These are phyloP conservation scores for Aporrectodea caliginosa DNA, from an alignment of 1,140 invertebrate species.

Conservation along the genomic window DNA sequence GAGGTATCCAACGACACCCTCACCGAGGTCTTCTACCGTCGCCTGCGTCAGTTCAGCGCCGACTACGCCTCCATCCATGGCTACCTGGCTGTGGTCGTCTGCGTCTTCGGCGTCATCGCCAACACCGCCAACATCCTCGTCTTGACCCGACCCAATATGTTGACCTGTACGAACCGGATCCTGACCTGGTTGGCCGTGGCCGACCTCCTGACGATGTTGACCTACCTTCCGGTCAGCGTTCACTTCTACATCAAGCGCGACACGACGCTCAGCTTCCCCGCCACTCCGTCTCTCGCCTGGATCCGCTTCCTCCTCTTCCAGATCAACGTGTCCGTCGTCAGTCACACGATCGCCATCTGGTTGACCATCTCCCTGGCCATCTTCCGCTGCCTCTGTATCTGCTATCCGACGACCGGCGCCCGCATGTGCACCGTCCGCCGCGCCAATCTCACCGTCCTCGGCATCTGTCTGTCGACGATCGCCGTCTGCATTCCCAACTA, in stretches of 20 bases:
- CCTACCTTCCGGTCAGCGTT: conserved; percentile 77
- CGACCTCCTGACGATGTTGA: conserved; percentile 81
- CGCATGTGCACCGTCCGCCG: background rate
- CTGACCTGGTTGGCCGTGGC: conserved; percentile 77
- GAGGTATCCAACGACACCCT: too few relatives aligned
- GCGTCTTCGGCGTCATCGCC: conserved; percentile 80
- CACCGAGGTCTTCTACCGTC: too few relatives aligned
- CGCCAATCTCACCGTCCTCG: background rate
- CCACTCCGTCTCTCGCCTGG: conserved; percentile 40
- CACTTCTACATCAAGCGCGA: conserved; percentile 59
- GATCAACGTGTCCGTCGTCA: conserved; percentile 69
- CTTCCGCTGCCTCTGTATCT: conserved; percentile 78
- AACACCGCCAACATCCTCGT: conserved; percentile 86
- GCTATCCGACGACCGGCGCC: conserved; percentile 68
- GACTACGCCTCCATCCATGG: conserved; percentile 63
- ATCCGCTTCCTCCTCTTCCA: conserved; percentile 56
- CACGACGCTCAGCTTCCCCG: conserved; percentile 27
- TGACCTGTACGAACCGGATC: conserved; percentile 75
- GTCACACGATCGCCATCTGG: conserved; percentile 90
- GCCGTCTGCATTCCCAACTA: conserved; percentile 28
- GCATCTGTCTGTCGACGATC: conserved; percentile 25
- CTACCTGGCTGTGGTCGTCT: conserved; percentile 72
- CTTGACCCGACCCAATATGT: conserved; percentile 77
- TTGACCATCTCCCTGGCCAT: conserved; percentile 85
- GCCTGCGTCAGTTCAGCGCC: conserved; percentile 34